A percentile compares a stretch with the other conserved stretches of the same genome.
These are phyloP conservation scores for Tillus elongatus DNA, from an alignment of 2,888 invertebrate species.

Conservation along the genomic window DNA sequence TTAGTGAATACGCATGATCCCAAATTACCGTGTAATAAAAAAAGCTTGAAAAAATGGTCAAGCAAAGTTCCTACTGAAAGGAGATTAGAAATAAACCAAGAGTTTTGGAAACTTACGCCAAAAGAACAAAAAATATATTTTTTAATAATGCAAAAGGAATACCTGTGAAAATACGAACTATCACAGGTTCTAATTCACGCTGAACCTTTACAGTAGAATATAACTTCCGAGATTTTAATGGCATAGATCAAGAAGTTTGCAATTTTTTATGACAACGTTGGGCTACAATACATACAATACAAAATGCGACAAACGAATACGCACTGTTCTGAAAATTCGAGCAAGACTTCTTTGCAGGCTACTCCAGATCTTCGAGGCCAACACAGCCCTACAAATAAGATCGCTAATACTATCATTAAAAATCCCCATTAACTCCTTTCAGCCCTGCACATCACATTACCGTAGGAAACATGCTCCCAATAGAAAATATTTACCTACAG, in stretches of 20 bases:
- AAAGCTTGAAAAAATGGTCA: neutral
- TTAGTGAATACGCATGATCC: neutral
- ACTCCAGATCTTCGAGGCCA: conserved; percentile 2
- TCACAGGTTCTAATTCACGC: conserved; percentile 2
- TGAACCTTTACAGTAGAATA: neutral
- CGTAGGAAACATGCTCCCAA: conserved; percentile 23
- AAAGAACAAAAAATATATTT: conserved; percentile 3
- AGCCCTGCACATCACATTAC: conserved; percentile 20
- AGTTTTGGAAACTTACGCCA: conserved; percentile 1
- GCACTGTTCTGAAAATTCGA: conserved; percentile 2
- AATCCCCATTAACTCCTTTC: conserved; percentile 16
- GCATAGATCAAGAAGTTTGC: conserved; percentile 2
- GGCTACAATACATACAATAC: conserved; percentile 1
- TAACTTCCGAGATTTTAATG: neutral
- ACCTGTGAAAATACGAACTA: conserved; percentile 1
- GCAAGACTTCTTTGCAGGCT: neutral
- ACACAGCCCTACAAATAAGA: conserved; percentile 7
- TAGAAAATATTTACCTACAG: conserved; percentile 19
- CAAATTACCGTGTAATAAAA: neutral
- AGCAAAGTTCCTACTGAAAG: neutral
- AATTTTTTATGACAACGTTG: neutral
- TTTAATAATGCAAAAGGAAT: neutral
- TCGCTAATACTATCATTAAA: conserved; percentile 7
- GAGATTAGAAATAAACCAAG: conserved; percentile 3
- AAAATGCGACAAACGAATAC: neutral